These are phyloP conservation scores for Allygus modestus DNA, from an alignment of 2,888 invertebrate species.

Conservation along the genomic window DNA sequence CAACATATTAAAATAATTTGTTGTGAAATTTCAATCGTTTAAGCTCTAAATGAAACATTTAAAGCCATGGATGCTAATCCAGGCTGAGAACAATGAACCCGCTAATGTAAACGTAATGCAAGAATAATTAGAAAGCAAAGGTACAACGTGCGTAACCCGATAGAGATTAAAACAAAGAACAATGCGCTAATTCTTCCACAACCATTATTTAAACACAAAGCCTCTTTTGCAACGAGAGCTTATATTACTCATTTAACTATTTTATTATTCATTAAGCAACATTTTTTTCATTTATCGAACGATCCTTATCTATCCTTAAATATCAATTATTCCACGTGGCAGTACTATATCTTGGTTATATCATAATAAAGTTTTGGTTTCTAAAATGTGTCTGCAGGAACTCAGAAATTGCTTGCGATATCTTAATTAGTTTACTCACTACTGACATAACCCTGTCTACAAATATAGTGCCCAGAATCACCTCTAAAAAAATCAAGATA, in stretches of 20 bases:
- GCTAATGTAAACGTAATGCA: background rate
- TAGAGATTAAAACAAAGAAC: conserved; percentile 2
- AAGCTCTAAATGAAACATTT: no score
- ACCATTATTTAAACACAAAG: background rate
- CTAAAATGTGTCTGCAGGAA: no score
- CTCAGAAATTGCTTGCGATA: no score
- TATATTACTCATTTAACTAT: background rate
- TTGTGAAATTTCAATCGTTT: no score
- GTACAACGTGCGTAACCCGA: background rate
- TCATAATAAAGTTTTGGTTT: no score
- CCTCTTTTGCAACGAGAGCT: conserved; percentile 1
- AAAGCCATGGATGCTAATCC: background rate
- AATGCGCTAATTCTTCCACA: conserved; percentile 28
- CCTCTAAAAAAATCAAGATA: no score
- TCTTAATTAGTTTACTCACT: no score
- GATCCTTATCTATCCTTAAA: no score
- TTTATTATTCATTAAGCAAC: background rate
- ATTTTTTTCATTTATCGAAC: background rate
- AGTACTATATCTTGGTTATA: no score
- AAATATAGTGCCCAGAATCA: background rate
- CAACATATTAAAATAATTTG: no score
- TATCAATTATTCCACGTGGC: no score
- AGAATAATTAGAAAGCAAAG: conserved; percentile 1
- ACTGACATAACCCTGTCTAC: no score
- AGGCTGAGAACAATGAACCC: background rate